Evolutionary conservation across 2,888 invertebrate genomes (phyloP), one percentile per base, ranked within the genome.

Genomic region (Drosophila buzzatii): DNA sequence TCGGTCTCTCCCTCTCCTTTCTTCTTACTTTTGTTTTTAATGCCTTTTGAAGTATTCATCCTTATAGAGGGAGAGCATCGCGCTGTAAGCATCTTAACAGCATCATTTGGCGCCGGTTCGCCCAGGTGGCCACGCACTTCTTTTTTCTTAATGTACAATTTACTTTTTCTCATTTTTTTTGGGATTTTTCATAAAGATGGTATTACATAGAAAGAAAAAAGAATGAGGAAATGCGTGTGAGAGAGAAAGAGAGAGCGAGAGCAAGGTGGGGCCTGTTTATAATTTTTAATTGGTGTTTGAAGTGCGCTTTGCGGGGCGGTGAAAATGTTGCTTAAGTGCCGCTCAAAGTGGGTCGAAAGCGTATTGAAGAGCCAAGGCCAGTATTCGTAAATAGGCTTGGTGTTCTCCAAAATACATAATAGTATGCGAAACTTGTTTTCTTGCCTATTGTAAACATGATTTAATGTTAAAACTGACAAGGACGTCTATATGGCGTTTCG

Each of bases 281-380:
- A 81, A 89, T 86, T 86, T 86, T 88, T 89, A 86, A 86, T 86
- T 86, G 86, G 79, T 88, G 70, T 89, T 88, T 88, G 74, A 87
- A 86, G 86, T 85, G 76, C 56, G 70, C 71, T 70, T 63, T 66
- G 65, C 49, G 53, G 52, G 53, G 64, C 35, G 58, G 62, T 41
- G 76, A 64, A 69, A 66, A 58, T 80, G 59, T 62, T 75, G 59
- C 71, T 62, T 31, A 45, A 76, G 70, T 68, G 57, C 37, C 53
- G 45, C 57, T 35, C 67, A 27, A 39, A 68, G 61, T 66, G 58
- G 51, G 39, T 41, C 51, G 47, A 67, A 27, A 35, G 42, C 41
- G 42, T 41, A 37, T 47, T 60, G 45, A 49, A 64, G 61, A 42
- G 20, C 35, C 37, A 23, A 20, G 27, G 49, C 44, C 64, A 57